Evolutionary conservation across 2,113 vertebrate genomes (phyloP), one percentile per base, ranked within the genome.

Genomic region (Rissa tridactyla): DNA sequence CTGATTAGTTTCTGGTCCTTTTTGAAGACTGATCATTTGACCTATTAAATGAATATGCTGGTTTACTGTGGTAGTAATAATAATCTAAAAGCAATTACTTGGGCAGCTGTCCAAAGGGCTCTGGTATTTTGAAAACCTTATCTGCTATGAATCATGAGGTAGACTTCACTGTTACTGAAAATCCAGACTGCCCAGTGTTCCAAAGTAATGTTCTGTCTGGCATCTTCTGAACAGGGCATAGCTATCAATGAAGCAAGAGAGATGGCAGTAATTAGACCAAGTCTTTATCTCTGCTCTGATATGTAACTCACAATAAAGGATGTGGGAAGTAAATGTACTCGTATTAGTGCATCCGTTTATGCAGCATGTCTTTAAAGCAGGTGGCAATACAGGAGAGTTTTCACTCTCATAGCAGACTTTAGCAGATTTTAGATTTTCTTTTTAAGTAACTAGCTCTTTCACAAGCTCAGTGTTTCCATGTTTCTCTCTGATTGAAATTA

Each of bases 41-140:
- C 32, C 69, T 94, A 27, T 94, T 93, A 95, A 94, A 91, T 83
- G 27, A 79, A 88, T 78, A 62, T 44, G 14, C 49, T 61, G 2
- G 20, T 97, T 71, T 57, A 78, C n/a, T 77, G 29, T 36, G 32
- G 23, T 81, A 62, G 51, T 68, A 85, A 42, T 73, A 89, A 44
- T 95, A 80, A 91, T 80, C 30, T 68, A 21, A 88, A 94, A 90
- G 29, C 61, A 69, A 26, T 77, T 94, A 72, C 64, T 76, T 85
- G 78, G 20, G 11, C 68, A 95, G 73, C 68, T 86, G 47, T 77
- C 44, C 32, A 9, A 78, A 82, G 44, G 86, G 61, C 46, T 88
- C 64, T 75, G 47, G 29, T 90, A 29, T 92, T 97, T 96, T 91
- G n/a, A 78, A 93, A 96, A 69, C 8, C 7, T 49, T 94, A 62